Conservation (phyloP, 1,140 invertebrate species). For the Reticulitermes speratus region DNA sequence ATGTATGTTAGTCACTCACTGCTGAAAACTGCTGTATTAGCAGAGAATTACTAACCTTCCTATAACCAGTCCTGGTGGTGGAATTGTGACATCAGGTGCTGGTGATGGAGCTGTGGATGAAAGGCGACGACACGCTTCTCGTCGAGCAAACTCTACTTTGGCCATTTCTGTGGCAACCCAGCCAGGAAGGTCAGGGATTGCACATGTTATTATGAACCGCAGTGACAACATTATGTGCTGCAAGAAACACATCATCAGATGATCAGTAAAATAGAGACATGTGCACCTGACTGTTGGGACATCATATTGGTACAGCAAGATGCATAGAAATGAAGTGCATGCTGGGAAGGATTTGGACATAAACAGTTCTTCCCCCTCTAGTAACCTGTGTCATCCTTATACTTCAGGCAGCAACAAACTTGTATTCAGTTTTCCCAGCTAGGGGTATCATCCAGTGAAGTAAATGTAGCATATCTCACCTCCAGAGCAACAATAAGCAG, state of each 20-base stretch:
- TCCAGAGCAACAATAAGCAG: slow-evolving; percentile 83
- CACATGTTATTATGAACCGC: slow-evolving; percentile 77
- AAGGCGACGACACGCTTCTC: slow-evolving; percentile 61
- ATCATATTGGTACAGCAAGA: background rate
- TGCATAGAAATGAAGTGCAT: background rate
- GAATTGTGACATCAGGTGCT: slow-evolving; percentile 46
- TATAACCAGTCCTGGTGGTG: slow-evolving; percentile 46
- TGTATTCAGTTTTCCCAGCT: too few species aligned
- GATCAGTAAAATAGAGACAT: background rate
- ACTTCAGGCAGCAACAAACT: background rate
- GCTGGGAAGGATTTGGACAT: background rate
- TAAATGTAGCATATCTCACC: slow-evolving; percentile 46
- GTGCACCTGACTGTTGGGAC: background rate
- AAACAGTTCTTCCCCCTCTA: background rate
- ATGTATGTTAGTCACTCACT: too few species aligned
- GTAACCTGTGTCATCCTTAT: background rate
- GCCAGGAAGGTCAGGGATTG: slow-evolving; percentile 87
- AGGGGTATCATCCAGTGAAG: too few species aligned
- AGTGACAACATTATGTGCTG: slow-evolving; percentile 86
- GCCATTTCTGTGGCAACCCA: slow-evolving; percentile 90
- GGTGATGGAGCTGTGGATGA: slow-evolving; percentile 48
- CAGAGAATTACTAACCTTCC: slow-evolving; percentile 31
- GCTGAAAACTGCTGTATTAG: too few species aligned
- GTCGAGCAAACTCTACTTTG: slow-evolving; percentile 76
- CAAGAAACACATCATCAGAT: slow-evolving; percentile 40